Evolutionary conservation across 2,888 invertebrate genomes (phyloP), one percentile per base, ranked within the genome.

Genomic region (Hirtodrosophila duncani): DNA sequence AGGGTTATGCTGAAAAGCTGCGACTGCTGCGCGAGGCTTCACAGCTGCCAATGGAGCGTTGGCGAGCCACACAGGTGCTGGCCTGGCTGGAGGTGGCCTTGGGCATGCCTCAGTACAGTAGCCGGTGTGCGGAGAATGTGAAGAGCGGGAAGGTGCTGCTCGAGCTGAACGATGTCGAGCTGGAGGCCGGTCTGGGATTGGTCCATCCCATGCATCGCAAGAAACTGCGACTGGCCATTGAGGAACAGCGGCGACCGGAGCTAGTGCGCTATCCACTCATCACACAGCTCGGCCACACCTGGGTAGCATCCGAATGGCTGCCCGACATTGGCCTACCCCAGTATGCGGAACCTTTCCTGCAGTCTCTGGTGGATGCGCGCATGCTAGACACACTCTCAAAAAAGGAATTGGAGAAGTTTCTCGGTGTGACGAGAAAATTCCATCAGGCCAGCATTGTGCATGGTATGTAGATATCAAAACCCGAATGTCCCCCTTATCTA

Each of bases 61-160:
- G 97, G 97, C 90, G 95, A 50, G 96, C 97, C 8, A 94, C 95
- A 0, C 96, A 96, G 55, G 96, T 98, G 43, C 90, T 97, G 26
- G 96, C 97, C 1, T 98, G 97, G 97, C 88, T 98, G 38, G 97
- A 97, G 86, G 92, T 97, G 18, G 95, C 96, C 0, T 90, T 98
- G 3, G 96, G 96, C 41, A 97, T 98, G 97, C 95, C 96, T 0
- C 96, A 96, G 81, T 97, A 97, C 77, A 96, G 96, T 2, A 91
- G 93, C 13, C 90, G 94, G 31, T 96, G 97, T 80, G 94, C 95
- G 11, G 96, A 97, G 84, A 97, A 97, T 86, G 94, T 98, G 61
- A 97, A 97, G 86, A 97, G 96, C 84, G 97, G 97, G 75, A 97
- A 96, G 91, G 97, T 97, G 78, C 90, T 98, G 83, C 90, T 97